A percentile compares a stretch with the other conserved stretches of the same genome.
phyloP scores from a whole-genome alignment of 2,888 invertebrate genomes.

The Rutpela maculata region DNA sequence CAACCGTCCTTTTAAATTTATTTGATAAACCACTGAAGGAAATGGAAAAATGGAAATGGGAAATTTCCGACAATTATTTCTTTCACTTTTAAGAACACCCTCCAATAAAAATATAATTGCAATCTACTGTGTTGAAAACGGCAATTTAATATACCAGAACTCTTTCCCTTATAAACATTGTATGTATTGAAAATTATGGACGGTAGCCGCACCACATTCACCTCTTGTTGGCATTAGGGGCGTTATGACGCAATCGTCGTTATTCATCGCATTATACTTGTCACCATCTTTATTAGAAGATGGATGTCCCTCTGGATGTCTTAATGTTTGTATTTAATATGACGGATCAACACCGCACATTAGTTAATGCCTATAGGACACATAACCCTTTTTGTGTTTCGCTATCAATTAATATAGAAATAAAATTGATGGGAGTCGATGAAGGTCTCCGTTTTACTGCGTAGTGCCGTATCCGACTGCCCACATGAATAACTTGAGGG shows the following conservation, averaged over 20 bases:
- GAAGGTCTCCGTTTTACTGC: not conserved
- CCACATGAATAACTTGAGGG: too few species aligned
- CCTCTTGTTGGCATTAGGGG: constrained; percentile 19
- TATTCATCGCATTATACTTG: constrained; percentile 64
- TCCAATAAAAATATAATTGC: too few species aligned
- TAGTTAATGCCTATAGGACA: constrained; percentile 52
- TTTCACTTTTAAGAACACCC: too few species aligned
- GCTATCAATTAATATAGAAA: constrained; percentile 48
- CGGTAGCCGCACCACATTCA: not conserved
- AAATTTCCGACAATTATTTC: too few species aligned
- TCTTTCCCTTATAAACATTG: too few species aligned
- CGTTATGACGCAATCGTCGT: constrained; percentile 48
- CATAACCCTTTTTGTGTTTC: constrained; percentile 48
- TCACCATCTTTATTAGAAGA: constrained; percentile 64
- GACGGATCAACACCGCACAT: constrained; percentile 61
- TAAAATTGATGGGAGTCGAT: constrained; percentile 47
- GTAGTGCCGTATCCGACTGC: too few species aligned
- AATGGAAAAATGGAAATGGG: too few species aligned
- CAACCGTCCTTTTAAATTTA: too few species aligned
- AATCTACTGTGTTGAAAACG: too few species aligned
- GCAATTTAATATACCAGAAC: too few species aligned
- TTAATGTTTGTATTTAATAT: constrained; percentile 65
- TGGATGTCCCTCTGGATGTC: constrained; percentile 62
- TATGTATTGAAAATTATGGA: too few species aligned
- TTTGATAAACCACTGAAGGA: too few species aligned